A percentile compares a stretch with the other conserved stretches of the same genome.
phyloP scores from a whole-genome alignment of 2,888 invertebrate species.

The Mylabris sibirica region DNA sequence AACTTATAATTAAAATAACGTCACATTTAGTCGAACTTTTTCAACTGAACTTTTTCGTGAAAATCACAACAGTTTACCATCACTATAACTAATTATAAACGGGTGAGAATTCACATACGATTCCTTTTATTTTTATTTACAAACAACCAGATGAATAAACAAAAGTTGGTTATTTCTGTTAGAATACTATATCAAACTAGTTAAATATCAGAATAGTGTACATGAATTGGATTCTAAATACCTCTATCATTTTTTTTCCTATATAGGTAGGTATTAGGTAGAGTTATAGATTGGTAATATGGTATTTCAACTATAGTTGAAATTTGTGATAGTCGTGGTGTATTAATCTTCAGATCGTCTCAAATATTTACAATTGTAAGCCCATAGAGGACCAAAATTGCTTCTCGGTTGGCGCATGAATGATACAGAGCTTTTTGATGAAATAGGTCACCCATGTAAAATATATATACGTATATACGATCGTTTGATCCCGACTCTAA shows the following conservation, averaged over 20 bases:
- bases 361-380: slow-evolving; percentile 26
- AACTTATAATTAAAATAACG: background rate
- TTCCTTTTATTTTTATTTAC: background rate
- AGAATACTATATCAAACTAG: background rate
- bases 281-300: background rate
- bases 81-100: background rate
- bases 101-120: background rate
- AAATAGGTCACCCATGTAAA: slow-evolving; percentile 31
- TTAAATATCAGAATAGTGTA: background rate
- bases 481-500: slow-evolving; percentile 33
- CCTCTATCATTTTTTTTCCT: background rate
- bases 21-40: background rate
- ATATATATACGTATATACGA: slow-evolving; percentile 28
- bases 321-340: slow-evolving; percentile 11
- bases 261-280: background rate
- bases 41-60: background rate
- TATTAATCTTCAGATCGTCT: slow-evolving; percentile 21
- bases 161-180: background rate
- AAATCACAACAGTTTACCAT: background rate
- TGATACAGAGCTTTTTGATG: slow-evolving; percentile 31
- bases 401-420: slow-evolving; percentile 29
- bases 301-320: no score
- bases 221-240: background rate
- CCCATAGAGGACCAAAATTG: slow-evolving; percentile 22
- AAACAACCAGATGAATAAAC: background rate